Percentiles rank a stretch among this genome's conserved stretches.
These are phyloP conservation scores for Mesoclemmys tuberculata DNA, from an alignment of 2,113 vertebrate species.

Conservation along the genomic window DNA sequence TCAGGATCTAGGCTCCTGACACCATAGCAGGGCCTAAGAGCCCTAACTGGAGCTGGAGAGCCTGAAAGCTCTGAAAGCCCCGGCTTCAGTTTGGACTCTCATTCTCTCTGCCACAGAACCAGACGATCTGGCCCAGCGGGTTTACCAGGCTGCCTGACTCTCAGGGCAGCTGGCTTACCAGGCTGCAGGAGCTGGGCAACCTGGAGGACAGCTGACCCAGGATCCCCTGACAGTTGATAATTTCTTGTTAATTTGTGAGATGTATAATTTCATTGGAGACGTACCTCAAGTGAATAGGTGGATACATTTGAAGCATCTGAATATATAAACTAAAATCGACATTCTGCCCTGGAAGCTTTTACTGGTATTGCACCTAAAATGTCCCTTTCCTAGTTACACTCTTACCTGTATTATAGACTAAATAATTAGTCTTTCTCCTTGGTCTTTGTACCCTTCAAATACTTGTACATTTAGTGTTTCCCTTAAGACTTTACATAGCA, in stretches of 20 bases:
- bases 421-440: not conserved
- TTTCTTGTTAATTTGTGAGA: conserved; percentile 37
- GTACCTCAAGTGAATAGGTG: conserved; percentile 22
- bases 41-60: not conserved
- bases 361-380: conserved; percentile 44
- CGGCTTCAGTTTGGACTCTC: not conserved
- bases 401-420: conserved; percentile 35
- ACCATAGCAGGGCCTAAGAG: not conserved
- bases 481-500: not conserved
- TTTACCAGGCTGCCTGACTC: not conserved
- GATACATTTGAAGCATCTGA: conserved; percentile 35
- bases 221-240: conserved; percentile 1
- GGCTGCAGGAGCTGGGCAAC: not conserved
- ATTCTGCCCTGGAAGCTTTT: conserved; percentile 38
- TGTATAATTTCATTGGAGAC: conserved; percentile 3
- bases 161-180: not conserved
- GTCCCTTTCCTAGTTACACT: conserved; percentile 37
- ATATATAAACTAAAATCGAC: conserved; percentile 46
- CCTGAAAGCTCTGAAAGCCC: not conserved
- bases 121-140: not conserved
- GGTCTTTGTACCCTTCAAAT: conserved; percentile 12
- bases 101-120: not conserved
- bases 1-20: not conserved
- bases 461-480: not conserved
- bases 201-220: not conserved